Percentiles rank a stretch among this genome's conserved stretches.
These are phyloP conservation scores for Heterocephalus glaber DNA, from an alignment of 2,113 vertebrate species.

Conservation along the genomic window DNA sequence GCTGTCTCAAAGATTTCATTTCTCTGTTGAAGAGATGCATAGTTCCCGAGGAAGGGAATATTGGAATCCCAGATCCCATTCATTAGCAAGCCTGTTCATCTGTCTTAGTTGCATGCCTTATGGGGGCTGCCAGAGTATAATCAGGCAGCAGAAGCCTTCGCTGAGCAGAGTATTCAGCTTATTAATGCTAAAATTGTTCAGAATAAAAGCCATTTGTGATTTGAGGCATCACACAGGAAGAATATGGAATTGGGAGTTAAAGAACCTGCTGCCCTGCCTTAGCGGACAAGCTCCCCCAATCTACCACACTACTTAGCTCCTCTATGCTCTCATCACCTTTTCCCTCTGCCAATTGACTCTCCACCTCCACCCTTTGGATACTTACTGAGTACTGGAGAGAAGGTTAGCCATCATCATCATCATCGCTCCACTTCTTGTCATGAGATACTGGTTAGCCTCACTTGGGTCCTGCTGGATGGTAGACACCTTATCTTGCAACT, in stretches of 20 bases:
- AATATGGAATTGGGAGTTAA: neutral
- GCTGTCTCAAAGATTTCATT: slow-evolving; percentile 71
- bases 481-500: neutral
- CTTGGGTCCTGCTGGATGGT: neutral
- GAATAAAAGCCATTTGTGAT: slow-evolving; percentile 25
- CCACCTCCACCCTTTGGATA: neutral
- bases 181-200: slow-evolving; percentile 6
- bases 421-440: neutral
- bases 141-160: slow-evolving; percentile 24
- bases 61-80: slow-evolving; percentile 44
- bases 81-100: slow-evolving; percentile 64
- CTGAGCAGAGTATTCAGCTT: slow-evolving; percentile 41
- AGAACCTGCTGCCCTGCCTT: neutral
- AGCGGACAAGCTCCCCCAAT: neutral
- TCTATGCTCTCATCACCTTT: neutral
- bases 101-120: slow-evolving; percentile 26
- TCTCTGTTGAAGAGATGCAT: slow-evolving; percentile 59
- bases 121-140: slow-evolving; percentile 25
- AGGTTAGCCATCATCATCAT: neutral
- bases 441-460: neutral
- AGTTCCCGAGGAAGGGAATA: slow-evolving; percentile 13
- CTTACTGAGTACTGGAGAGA: neutral
- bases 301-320: too few species aligned
- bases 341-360: neutral
- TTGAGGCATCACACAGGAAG: neutral